Percentiles rank a stretch among this genome's conserved stretches.
phyloP scores from a whole-genome alignment of 2,113 vertebrate species.

The Austrofundulus limnaeus region DNA sequence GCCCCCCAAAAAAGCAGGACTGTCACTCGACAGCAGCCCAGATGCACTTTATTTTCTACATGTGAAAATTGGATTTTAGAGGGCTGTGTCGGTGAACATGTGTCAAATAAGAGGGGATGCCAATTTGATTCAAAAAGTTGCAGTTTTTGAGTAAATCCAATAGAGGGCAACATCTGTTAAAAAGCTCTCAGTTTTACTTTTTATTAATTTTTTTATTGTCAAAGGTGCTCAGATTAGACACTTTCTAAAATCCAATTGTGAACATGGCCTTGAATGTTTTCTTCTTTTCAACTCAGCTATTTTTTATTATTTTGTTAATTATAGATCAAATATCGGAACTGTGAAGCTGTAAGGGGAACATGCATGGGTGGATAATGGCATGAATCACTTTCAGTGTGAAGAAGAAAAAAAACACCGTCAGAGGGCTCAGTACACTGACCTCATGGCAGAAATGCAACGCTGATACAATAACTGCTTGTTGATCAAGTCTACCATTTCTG shows the following conservation, averaged over 20 bases:
- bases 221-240: constrained; percentile 53
- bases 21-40: constrained; percentile 43
- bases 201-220: constrained; percentile 1
- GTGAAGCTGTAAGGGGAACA: constrained; percentile 34
- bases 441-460: constrained; percentile 22
- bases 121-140: constrained; percentile 33
- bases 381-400: constrained; percentile 8
- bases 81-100: constrained; percentile 41
- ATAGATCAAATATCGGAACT: constrained; percentile 22
- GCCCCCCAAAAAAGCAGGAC: constrained; percentile 20
- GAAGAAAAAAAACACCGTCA: not conserved
- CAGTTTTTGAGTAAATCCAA: constrained; percentile 45
- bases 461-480: constrained; percentile 27
- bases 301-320: constrained; percentile 24
- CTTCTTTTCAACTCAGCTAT: constrained; percentile 5
- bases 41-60: constrained; percentile 80
- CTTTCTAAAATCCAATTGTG: constrained; percentile 18
- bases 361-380: constrained; percentile 38
- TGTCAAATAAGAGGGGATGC: constrained; percentile 2
- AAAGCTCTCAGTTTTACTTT: constrained; percentile 18
- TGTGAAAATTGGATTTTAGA: constrained; percentile 58
- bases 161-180: constrained; percentile 46
- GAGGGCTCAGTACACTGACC: constrained; percentile 13
- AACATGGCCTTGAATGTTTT: constrained; percentile 52
- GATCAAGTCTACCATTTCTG: constrained; percentile 35